Conservation (phyloP, 2,888 invertebrate genomes). For the Dicranocentrus wangi region DNA sequence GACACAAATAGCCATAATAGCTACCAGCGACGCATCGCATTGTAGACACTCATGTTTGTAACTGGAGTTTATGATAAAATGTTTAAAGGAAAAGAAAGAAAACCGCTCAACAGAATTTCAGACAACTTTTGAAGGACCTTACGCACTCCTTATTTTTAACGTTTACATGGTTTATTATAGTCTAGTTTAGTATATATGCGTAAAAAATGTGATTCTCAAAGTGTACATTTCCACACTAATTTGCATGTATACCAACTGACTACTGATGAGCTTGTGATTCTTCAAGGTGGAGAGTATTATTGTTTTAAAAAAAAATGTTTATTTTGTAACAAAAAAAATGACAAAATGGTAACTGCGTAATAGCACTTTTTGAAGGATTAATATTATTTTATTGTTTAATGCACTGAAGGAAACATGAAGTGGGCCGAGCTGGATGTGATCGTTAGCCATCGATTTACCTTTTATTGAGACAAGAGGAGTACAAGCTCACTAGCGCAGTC, state of each 20-base stretch:
- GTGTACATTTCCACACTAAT: no score
- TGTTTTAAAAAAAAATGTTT: background rate
- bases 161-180: no score
- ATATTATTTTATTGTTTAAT: slow-evolving; percentile 37
- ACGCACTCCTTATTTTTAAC: no score
- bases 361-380: slow-evolving; percentile 31
- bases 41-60: no score
- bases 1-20: no score
- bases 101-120: no score
- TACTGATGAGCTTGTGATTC: slow-evolving; percentile 1
- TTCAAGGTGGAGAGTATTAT: background rate
- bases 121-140: no score
- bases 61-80: no score
- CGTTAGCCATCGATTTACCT: slow-evolving; percentile 45
- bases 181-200: no score
- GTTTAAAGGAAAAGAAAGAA: no score
- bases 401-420: slow-evolving; percentile 61
- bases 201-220: no score
- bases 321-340: background rate
- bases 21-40: no score
- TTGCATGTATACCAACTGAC: slow-evolving; percentile 39
- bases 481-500: background rate
- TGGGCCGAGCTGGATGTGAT: slow-evolving; percentile 46
- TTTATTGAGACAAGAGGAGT: slow-evolving; percentile 50
- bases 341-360: slow-evolving; percentile 17